A percentile compares a stretch with the other conserved stretches of the same genome.
These are phyloP conservation scores for Limnephilus marmoratus DNA, from an alignment of 2,888 invertebrate genomes.

Conservation along the genomic window DNA sequence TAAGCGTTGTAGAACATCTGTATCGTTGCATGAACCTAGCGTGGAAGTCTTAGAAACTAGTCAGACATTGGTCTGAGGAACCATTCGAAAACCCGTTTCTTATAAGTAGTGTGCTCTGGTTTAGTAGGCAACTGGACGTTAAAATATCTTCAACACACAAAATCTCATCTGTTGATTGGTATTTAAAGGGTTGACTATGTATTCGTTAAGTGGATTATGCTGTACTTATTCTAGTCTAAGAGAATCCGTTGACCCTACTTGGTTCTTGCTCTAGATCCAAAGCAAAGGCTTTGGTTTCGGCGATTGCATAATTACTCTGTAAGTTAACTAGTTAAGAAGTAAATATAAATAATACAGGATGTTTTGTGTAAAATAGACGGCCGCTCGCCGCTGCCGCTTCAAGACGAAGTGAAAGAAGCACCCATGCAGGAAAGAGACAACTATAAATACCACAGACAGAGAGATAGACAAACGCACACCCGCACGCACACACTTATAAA, in stretches of 20 bases:
- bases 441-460: constrained; percentile 69
- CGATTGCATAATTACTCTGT: not conserved
- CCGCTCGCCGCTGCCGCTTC: constrained; percentile 66
- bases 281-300: not conserved
- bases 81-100: not conserved
- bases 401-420: constrained; percentile 64
- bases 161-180: constrained; percentile 14
- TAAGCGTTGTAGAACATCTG: not conserved
- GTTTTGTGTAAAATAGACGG: constrained; percentile 55
- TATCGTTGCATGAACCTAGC: not conserved
- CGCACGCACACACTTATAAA: constrained; percentile 45
- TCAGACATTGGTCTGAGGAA: not conserved
- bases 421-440: constrained; percentile 66
- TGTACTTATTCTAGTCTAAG: not conserved
- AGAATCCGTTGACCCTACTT: not conserved
- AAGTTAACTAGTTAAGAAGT: not conserved
- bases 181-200: not conserved
- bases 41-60: not conserved
- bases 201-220: not conserved
- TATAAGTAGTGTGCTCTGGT: not conserved
- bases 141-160: not conserved
- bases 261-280: constrained; percentile 5
- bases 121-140: not conserved
- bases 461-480: constrained; percentile 64
- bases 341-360: not conserved